phyloP scores from a whole-genome alignment of 2,888 invertebrate genomes.

The Sipha maydis region DNA sequence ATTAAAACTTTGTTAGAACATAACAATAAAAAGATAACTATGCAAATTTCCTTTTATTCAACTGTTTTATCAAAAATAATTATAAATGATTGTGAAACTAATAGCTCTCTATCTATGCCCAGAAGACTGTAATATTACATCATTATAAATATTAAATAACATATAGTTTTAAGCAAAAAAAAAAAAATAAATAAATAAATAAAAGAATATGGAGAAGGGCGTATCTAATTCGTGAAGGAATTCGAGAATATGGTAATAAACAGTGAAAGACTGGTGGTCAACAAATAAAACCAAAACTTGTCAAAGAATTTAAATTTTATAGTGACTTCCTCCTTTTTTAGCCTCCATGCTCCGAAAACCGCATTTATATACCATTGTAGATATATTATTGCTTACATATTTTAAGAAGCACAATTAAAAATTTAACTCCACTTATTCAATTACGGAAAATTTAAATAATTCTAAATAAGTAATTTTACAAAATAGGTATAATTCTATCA shows the following conservation, averaged over 20 bases:
- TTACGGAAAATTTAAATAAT: not conserved
- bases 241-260: constrained; percentile 12
- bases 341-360: no score
- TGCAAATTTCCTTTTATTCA: not conserved
- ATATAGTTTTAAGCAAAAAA: not conserved
- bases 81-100: not conserved
- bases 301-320: not conserved
- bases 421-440: not conserved
- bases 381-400: not conserved
- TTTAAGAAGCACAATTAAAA: not conserved
- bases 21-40: no score
- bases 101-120: not conserved
- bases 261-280: not conserved
- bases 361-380: not conserved
- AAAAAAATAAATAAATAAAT: not conserved
- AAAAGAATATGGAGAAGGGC: not conserved
- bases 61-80: not conserved
- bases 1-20: no score
- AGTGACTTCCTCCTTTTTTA: not conserved
- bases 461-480: not conserved
- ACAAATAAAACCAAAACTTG: constrained; percentile 2
- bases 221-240: constrained; percentile 20
- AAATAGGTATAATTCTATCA: not conserved
- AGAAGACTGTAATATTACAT: not conserved
- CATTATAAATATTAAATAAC: constrained; percentile 12